These are phyloP conservation scores for Parauchenoglanis ngamensis DNA, from an alignment of 2,797 vertebrate genomes.

Conservation along the genomic window DNA sequence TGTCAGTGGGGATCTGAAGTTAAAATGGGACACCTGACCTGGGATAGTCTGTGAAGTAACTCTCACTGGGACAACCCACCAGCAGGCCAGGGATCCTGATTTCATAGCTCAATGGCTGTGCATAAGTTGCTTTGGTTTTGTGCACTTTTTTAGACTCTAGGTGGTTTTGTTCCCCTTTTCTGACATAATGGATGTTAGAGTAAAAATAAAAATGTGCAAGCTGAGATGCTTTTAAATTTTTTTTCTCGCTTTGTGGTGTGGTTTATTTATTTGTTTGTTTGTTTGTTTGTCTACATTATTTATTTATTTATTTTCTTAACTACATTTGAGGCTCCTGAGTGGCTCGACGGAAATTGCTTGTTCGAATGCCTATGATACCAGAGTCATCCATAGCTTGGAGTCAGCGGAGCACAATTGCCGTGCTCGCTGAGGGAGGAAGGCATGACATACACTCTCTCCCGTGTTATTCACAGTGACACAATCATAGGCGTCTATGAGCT, in stretches of 20 bases:
- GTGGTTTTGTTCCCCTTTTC: not conserved
- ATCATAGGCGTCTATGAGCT: not conserved
- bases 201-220: not conserved
- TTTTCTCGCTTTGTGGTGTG: not conserved
- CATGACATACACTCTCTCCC: not conserved
- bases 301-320: not conserved
- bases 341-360: not conserved
- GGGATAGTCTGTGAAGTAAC: constrained; percentile 58
- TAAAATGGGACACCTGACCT: constrained; percentile 64
- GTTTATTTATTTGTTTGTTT: not conserved
- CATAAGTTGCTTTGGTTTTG: not conserved
- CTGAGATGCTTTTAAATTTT: not conserved
- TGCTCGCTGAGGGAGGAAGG: not conserved
- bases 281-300: not conserved
- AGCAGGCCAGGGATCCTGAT: constrained; percentile 41
- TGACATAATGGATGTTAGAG: not conserved
- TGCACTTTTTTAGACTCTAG: not conserved
- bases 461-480: not conserved
- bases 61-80: constrained; percentile 48
- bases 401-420: not conserved
- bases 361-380: not conserved
- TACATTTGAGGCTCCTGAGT: not conserved
- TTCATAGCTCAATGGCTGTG: constrained; percentile 36
- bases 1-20: constrained; percentile 46
- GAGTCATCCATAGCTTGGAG: not conserved